Conservation (phyloP, 2,797 vertebrate genomes). For the Cyclopterus lumpus region DNA sequence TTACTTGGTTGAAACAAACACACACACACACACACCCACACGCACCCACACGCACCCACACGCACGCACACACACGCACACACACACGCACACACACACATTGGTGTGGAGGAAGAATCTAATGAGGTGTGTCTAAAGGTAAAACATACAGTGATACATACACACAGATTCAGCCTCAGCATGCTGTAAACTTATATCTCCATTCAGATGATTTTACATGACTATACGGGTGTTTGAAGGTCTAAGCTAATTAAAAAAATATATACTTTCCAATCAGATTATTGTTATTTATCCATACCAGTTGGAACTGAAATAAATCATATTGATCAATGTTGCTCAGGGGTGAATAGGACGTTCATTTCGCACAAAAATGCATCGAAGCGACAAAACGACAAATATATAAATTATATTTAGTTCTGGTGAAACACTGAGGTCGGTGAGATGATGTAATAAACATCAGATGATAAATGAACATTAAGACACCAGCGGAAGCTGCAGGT, state of each 20-base stretch:
- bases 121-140: constrained; percentile 52
- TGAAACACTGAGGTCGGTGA: constrained; percentile 15
- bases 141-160: constrained; percentile 25
- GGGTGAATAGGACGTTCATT: background rate
- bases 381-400: background rate
- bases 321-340: background rate
- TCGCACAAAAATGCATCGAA: background rate
- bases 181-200: constrained; percentile 21
- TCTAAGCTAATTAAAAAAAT: background rate
- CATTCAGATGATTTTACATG: constrained; percentile 6
- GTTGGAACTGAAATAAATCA: constrained; percentile 2
- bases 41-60: constrained; percentile 36
- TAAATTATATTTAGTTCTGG: background rate
- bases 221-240: constrained; percentile 9
- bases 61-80: background rate
- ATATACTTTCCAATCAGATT: background rate
- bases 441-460: constrained; percentile 27
- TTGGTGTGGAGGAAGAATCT: constrained; percentile 35
- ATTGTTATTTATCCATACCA: background rate
- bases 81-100: constrained; percentile 56
- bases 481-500: constrained; percentile 26
- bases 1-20: constrained; percentile 61
- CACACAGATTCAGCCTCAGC: constrained; percentile 14
- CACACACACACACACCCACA: constrained; percentile 45
- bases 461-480: constrained; percentile 53